phyloP scores from a whole-genome alignment of 1,140 invertebrate species.

The Monochamus saltuarius region DNA sequence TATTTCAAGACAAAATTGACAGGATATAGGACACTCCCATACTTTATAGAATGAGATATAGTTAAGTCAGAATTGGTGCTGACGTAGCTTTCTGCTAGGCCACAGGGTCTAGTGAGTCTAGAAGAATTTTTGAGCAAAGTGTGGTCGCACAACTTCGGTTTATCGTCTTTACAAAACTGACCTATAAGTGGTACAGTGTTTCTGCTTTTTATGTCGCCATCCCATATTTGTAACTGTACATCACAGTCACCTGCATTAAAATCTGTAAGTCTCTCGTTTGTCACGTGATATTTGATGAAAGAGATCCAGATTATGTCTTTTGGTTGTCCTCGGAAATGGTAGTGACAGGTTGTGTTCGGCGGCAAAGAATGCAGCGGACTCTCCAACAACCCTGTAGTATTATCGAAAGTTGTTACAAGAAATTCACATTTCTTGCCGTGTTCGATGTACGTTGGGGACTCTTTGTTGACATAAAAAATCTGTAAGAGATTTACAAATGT shows the following conservation, averaged over 20 bases:
- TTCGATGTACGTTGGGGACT: slow-evolving; percentile 71
- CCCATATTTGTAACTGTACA: slow-evolving; percentile 73
- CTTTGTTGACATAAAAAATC: slow-evolving; percentile 72
- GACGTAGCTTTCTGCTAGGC: slow-evolving; percentile 74
- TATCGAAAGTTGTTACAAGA: slow-evolving; percentile 72
- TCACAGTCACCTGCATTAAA: slow-evolving; percentile 71
- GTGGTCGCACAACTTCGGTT: slow-evolving; percentile 72
- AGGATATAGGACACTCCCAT: slow-evolving; percentile 75
- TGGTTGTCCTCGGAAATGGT: slow-evolving; percentile 76
- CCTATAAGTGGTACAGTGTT: slow-evolving; percentile 64
- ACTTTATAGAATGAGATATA: slow-evolving; percentile 70
- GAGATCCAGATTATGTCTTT: slow-evolving; percentile 79
- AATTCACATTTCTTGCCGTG: slow-evolving; percentile 74
- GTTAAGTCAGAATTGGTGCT: slow-evolving; percentile 70
- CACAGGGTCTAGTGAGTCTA: slow-evolving; percentile 71
- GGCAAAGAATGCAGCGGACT: slow-evolving; percentile 80
- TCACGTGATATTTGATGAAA: slow-evolving; percentile 78
- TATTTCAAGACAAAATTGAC: slow-evolving; percentile 76
- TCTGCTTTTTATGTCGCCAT: slow-evolving; percentile 58
- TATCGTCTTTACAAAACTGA: slow-evolving; percentile 74
- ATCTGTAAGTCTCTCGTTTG: slow-evolving; percentile 62
- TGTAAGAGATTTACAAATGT: slow-evolving; percentile 46
- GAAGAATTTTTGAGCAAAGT: slow-evolving; percentile 73
- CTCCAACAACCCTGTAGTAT: slow-evolving; percentile 70
- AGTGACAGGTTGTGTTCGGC: slow-evolving; percentile 83